phyloP scores from a whole-genome alignment of 2,888 invertebrate species.

The Cyrtodaria siliqua region DNA sequence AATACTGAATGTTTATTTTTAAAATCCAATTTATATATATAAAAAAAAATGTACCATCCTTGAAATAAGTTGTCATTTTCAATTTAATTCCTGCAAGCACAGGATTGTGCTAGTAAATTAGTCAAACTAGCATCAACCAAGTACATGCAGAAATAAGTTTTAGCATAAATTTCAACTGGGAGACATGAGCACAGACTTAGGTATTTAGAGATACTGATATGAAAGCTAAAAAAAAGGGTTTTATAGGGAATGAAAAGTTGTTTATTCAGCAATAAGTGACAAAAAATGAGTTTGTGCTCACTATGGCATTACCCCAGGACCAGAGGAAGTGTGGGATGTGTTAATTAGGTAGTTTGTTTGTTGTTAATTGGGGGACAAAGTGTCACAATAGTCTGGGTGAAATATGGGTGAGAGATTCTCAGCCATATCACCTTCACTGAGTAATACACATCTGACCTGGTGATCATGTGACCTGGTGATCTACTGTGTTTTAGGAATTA shows the following conservation, averaged over 20 bases:
- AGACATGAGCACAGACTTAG: no score
- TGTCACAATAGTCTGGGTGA: conserved; percentile 12
- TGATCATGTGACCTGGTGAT: not conserved
- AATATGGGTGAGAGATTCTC: conserved; percentile 18
- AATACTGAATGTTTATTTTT: no score
- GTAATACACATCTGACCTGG: no score
- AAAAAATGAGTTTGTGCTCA: conserved; percentile 40
- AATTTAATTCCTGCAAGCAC: conserved; percentile 11
- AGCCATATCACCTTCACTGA: no score
- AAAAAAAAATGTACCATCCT: no score
- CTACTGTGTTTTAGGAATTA: conserved; percentile 11
- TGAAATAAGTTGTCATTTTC: no score
- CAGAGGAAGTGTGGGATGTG: conserved; percentile 12
- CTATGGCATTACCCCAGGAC: conserved; percentile 7
- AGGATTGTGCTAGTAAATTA: conserved; percentile 33
- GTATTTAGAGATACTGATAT: no score
- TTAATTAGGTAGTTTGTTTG: conserved; percentile 23
- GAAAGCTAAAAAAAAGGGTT: conserved; percentile 9
- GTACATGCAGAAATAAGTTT: conserved; percentile 39
- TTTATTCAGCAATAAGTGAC: conserved; percentile 38
- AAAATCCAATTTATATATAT: no score
- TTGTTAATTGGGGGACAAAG: conserved; percentile 15
- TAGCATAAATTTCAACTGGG: no score
- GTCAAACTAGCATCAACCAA: conserved; percentile 43
- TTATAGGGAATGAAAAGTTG: conserved; percentile 17